Evolutionary conservation across 2,797 vertebrate species (phyloP).

Genomic region (Parotocinclus haroldoi): DNA sequence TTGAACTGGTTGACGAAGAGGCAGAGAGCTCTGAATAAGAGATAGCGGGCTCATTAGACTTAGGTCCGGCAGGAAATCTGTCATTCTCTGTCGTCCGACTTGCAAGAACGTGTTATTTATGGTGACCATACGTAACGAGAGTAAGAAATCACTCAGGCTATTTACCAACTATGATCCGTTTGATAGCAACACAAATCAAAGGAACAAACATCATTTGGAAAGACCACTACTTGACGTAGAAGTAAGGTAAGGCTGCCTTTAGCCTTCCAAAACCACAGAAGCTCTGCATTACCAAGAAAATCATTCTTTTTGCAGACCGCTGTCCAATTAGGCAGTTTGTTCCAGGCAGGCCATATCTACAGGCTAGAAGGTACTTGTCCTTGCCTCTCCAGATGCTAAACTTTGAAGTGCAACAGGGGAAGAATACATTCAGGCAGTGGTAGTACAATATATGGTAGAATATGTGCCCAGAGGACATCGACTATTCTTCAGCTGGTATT

Average conservation of each 20-base stretch:
- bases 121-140: too few species aligned
- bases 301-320: constrained; percentile 41
- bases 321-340: constrained; percentile 36
- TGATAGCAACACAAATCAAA: constrained; percentile 29
- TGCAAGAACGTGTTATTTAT: too few species aligned
- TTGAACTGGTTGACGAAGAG: constrained; percentile 7
- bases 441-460: constrained; percentile 29
- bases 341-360: constrained; percentile 36
- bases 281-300: constrained; percentile 35
- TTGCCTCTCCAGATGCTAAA: constrained; percentile 38
- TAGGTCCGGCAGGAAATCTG: background rate
- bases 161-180: constrained; percentile 12
- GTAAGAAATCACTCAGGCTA: too few species aligned
- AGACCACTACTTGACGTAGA: constrained; percentile 25
- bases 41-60: background rate
- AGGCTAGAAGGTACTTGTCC: constrained; percentile 44
- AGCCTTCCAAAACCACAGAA: constrained; percentile 28
- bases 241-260: constrained; percentile 28
- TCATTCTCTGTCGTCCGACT: background rate
- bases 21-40: constrained; percentile 12
- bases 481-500: constrained; percentile 42
- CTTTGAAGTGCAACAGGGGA: constrained; percentile 31
- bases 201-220: constrained; percentile 36
- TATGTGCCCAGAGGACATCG: constrained; percentile 33
- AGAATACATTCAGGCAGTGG: background rate